A percentile compares a stretch with the other conserved stretches of the same genome.
Evolutionary conservation across 2,113 vertebrate genomes (phyloP).

Genomic region (Apteryx mantelli): DNA sequence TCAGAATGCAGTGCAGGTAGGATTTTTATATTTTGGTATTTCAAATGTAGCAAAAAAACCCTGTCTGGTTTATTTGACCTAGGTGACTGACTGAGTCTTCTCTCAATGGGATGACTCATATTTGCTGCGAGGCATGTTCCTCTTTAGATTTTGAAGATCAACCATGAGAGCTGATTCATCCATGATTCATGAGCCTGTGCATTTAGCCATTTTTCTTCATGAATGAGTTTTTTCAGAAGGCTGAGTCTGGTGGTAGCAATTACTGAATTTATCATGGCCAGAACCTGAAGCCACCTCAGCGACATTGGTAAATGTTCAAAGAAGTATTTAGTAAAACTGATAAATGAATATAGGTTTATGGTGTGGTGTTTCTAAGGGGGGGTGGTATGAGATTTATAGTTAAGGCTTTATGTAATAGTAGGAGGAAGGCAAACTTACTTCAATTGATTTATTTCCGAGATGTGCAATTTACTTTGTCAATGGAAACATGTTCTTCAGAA

Average conservation of each 20-base stretch:
- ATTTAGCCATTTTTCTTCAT: constrained; percentile 56
- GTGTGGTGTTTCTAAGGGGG: not conserved
- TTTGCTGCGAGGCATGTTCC: constrained; percentile 16
- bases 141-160: constrained; percentile 30
- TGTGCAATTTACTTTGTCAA: not conserved
- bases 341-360: not conserved
- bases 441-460: not conserved
- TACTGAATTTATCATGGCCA: constrained; percentile 26
- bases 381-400: not conserved
- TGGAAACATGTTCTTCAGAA: not conserved
- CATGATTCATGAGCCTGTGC: constrained; percentile 49
- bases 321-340: not conserved
- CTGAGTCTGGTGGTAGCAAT: not conserved
- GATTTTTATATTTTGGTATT: not conserved
- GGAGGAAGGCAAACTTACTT: not conserved
- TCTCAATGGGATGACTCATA: constrained; percentile 20
- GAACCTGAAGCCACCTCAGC: not conserved
- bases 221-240: constrained; percentile 17
- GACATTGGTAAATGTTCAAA: not conserved
- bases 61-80: not conserved
- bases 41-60: not conserved
- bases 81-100: not conserved
- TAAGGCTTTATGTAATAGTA: not conserved
- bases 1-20: not conserved
- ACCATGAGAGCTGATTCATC: constrained; percentile 26